Evolutionary conservation across 2,797 vertebrate genomes (phyloP).

Genomic region (Chrysolophus pictus): DNA sequence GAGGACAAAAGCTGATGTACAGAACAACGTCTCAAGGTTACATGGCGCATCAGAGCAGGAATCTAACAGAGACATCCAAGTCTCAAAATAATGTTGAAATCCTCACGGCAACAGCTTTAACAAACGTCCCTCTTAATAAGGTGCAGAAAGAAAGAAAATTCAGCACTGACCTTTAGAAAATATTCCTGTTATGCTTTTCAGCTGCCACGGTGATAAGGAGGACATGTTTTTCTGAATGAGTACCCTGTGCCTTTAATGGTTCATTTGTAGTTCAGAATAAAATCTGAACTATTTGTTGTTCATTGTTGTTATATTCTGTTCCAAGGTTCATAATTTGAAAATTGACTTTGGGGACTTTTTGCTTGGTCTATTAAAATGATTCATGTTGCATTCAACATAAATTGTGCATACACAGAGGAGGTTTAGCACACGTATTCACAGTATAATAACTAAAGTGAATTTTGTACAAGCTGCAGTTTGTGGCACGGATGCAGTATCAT

Average conservation of each 20-base stretch:
- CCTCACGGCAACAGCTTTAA: neutral
- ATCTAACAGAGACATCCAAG: neutral
- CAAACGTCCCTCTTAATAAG: neutral
- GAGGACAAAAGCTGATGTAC: neutral
- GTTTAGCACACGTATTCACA: constrained; percentile 81
- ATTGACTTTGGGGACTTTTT: constrained; percentile 90
- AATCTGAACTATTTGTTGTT: constrained; percentile 80
- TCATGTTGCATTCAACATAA: constrained; percentile 92
- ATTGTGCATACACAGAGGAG: constrained; percentile 91
- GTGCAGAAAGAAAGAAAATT: neutral
- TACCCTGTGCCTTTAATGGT: constrained; percentile 75
- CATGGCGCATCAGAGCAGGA: neutral
- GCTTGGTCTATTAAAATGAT: constrained; percentile 96
- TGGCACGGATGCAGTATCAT: constrained; percentile 86
- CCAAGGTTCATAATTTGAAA: constrained; percentile 91
- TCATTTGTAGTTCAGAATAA: constrained; percentile 75
- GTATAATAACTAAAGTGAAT: constrained; percentile 90
- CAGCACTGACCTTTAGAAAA: constrained; percentile 30
- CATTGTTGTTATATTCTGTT: constrained; percentile 83
- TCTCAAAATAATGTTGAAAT: neutral
- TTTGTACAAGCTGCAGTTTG: constrained; percentile 85
- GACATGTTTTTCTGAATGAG: constrained; percentile 58
- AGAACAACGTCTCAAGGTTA: neutral
- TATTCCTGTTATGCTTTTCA: constrained; percentile 16
- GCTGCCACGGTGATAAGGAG: neutral